Base-by-base conservation (phyloP, 2,888 invertebrate species). In the Synanthedon tipuliformis region DNA sequence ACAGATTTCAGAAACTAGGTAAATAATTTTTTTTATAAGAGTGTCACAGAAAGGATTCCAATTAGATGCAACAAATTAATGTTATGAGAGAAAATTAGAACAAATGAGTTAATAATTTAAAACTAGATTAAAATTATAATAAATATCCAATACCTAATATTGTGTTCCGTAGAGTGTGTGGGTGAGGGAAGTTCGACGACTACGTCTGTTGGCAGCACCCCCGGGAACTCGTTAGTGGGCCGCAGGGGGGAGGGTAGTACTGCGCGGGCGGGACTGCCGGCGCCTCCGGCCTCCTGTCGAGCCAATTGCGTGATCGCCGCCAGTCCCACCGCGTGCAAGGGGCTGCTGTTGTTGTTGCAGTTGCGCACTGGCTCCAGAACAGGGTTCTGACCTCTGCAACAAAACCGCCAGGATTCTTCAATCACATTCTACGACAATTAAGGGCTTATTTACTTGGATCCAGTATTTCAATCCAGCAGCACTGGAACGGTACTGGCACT, bases 251-350 rank as follows among this genome's bases (percentile, higher is more conserved):
- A 13, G 5, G 40, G n/a, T 23, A 12, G 5, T 23, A 50, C 45
- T n/a, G 45, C 45, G 13, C 18, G 51, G 64, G 69, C 55, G 60
- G 66, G 53, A 69, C 71, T 59, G 65, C 70, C 58, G 62, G 71
- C 62, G 62, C 69, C 66, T 60, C 71, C 61, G 54, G 85, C 81
- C 62, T 91, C 90, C 63, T 90, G 90, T 50, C 90, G 84, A 52
- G 92, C 93, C 59, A 94, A 89, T 69, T 93, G 93, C 67, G 93
- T 92, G 64, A 94, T 92, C 62, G 93, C 93, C 51, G 93, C 94
- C 69, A 94, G 80, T 34, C 94, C 94, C 60, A 94, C 93, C 57
- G 93, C 92, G 78, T 92, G 93, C 53, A 88, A 72, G 1, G 88
- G 87, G 56, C 88, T 89, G 71, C 89, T 90, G 78, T 90, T 90